These are phyloP conservation scores for Melipona beecheii DNA, from an alignment of 2,888 invertebrate species.

Conservation along the genomic window DNA sequence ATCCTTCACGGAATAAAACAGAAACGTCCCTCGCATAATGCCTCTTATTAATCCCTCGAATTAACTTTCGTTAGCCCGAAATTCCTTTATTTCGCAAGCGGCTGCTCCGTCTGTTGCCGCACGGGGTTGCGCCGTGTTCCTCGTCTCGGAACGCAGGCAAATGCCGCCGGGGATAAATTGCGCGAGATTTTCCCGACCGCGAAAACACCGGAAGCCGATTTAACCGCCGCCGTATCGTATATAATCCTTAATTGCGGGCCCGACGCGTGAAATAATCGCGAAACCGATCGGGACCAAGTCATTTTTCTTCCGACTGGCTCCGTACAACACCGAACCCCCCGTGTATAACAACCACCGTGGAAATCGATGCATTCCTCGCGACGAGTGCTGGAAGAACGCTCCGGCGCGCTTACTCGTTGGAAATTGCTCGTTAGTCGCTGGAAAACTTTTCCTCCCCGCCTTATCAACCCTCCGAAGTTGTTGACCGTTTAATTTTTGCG, in stretches of 20 bases:
- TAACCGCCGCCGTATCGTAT: constrained; percentile 34
- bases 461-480: too few relatives aligned
- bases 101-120: not conserved
- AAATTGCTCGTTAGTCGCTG: not conserved
- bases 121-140: too few relatives aligned
- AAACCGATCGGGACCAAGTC: not conserved
- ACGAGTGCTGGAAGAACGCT: not conserved
- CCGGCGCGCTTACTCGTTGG: too few relatives aligned
- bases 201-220: constrained; percentile 30
- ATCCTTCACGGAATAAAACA: not conserved
- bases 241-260: constrained; percentile 31
- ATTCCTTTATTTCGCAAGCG: constrained; percentile 5
- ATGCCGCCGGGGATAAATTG: constrained; percentile 35
- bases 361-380: not conserved
- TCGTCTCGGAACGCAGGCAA: not conserved
- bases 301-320: not conserved
- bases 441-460: too few relatives aligned
- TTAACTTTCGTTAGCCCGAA: not conserved
- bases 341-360: too few relatives aligned
- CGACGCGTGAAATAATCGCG: constrained; percentile 12
- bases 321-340: not conserved
- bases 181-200: constrained; percentile 20
- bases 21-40: too few relatives aligned
- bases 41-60: not conserved
- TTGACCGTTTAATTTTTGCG: too few relatives aligned